A percentile compares a stretch with the other conserved stretches of the same genome.
Conservation (phyloP, 1,140 invertebrate genomes). For the Papilio helenus region DNA sequence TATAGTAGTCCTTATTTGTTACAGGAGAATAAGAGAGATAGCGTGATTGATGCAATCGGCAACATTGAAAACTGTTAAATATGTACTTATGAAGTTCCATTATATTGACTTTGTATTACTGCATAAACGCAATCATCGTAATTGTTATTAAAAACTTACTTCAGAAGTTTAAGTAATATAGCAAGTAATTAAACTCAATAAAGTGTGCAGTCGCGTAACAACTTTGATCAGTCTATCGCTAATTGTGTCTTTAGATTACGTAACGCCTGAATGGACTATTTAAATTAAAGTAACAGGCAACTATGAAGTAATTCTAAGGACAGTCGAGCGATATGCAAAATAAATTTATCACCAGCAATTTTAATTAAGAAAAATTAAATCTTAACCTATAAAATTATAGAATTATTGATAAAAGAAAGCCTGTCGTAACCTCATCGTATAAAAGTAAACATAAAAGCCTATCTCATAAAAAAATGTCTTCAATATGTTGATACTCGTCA, state of each 20-base stretch:
- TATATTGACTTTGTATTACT: not conserved
- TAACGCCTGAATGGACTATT: slow-evolving; percentile 22
- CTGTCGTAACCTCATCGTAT: no score
- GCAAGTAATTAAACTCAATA: slow-evolving; percentile 23
- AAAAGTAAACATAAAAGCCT: no score
- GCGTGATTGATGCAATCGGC: not conserved
- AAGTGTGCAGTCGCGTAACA: slow-evolving; percentile 21
- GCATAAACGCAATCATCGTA: not conserved
- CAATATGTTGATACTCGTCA: not conserved
- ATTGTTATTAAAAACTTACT: not conserved
- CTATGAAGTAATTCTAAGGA: slow-evolving; percentile 12
- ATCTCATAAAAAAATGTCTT: no score
- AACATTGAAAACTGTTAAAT: not conserved
- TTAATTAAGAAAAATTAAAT: not conserved
- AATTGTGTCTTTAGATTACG: slow-evolving; percentile 31
- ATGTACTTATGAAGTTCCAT: not conserved
- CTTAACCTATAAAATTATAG: no score
- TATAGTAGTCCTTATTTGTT: no score
- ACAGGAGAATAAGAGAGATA: not conserved
- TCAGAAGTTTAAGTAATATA: not conserved
- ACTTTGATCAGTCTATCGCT: slow-evolving; percentile 28
- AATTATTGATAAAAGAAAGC: no score
- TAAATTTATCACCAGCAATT: not conserved
- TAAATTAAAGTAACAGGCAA: slow-evolving; percentile 15
- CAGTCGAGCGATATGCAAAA: not conserved